Base-by-base conservation (phyloP, 2,113 vertebrate genomes). In the Ovis canadensis region DNA sequence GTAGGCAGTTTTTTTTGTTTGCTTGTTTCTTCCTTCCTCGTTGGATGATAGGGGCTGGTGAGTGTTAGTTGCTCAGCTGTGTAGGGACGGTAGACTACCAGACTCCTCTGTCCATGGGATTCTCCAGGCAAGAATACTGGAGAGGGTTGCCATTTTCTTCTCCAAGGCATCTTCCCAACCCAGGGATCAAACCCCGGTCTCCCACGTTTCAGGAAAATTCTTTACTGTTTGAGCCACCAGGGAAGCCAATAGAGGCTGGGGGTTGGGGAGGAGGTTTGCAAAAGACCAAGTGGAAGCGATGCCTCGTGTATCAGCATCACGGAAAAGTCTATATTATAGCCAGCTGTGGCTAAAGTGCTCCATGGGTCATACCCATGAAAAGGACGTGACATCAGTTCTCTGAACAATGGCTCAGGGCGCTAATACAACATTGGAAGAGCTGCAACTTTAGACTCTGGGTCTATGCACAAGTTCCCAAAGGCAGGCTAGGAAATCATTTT, bases 401-500 rank as follows among this genome's bases (percentile, higher is more conserved):
- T 81, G 83, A 78, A 95, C 52, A 55, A 88, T 93, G 89, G 87
- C 90, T 92, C 95, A 94, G 94, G 55, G 96, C 90, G 84, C 87
- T 16, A 48, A 80, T 21, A 60, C n/a, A 64, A 86, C n/a, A 77
- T 93, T 96, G 91, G 88, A 36, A 96, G 93, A 92, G 97, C 36
- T 92, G 88, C 40, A 91, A 67, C 88, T 96, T 71, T 71, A 23
- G 94, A 97, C 91, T 83, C 97, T 95, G 60, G 96, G 96, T 96
- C 94, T 48, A 77, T 43, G 95, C 45, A 71, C 81, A 40, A 84
- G 97, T 98, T 96, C 91, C 94, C 84, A 95, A 97, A 13, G 21
- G 93, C 98, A 98, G 88, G 45, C 96, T 97, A 96, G 95, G 97
- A 98, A 98, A 98, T 54, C 96, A 93, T 87, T 10, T 88, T 10